phyloP scores from a whole-genome alignment of 92 coral and sea anemone genomes.

The Zoanthus gigantus region DNA sequence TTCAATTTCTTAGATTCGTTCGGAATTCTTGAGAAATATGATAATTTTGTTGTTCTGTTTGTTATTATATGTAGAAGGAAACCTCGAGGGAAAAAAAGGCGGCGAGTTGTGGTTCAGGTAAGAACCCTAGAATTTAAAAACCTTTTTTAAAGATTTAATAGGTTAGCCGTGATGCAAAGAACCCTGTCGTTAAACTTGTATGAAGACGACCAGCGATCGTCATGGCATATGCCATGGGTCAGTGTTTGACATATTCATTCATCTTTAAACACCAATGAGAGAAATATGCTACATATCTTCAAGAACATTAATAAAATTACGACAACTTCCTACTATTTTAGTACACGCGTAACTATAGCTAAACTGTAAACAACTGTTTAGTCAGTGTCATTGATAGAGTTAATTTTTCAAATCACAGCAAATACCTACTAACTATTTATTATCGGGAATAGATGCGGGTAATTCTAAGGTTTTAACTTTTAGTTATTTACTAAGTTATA shows the following conservation, averaged over 20 bases:
- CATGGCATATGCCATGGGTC: slow-evolving; percentile 34
- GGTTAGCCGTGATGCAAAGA: slow-evolving; percentile 14
- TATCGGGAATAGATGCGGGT: background rate
- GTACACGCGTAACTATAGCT: background rate
- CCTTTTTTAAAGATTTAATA: background rate
- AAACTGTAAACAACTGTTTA: background rate
- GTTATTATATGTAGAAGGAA: slow-evolving; percentile 37
- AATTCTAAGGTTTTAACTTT: background rate
- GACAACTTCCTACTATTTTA: slow-evolving; percentile 8
- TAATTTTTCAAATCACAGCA: background rate
- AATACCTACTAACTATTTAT: background rate
- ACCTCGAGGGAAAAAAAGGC: slow-evolving; percentile 42
- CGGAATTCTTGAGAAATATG: slow-evolving; percentile 26
- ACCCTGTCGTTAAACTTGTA: background rate
- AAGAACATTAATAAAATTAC: slow-evolving; percentile 8
- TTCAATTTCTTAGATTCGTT: slow-evolving; percentile 27
- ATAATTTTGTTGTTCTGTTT: slow-evolving; percentile 44
- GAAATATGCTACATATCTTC: background rate
- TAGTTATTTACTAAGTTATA: background rate
- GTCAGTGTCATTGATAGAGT: too few relatives aligned
- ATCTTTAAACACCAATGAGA: background rate
- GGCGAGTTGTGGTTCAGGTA: slow-evolving; percentile 35
- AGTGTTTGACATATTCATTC: slow-evolving; percentile 33
- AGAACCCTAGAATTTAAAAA: slow-evolving; percentile 15
- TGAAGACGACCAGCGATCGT: background rate